A percentile compares a stretch with the other conserved stretches of the same genome.
These are phyloP conservation scores for Himantopus leucocephalus DNA, from an alignment of 2,113 vertebrate genomes.

Conservation along the genomic window DNA sequence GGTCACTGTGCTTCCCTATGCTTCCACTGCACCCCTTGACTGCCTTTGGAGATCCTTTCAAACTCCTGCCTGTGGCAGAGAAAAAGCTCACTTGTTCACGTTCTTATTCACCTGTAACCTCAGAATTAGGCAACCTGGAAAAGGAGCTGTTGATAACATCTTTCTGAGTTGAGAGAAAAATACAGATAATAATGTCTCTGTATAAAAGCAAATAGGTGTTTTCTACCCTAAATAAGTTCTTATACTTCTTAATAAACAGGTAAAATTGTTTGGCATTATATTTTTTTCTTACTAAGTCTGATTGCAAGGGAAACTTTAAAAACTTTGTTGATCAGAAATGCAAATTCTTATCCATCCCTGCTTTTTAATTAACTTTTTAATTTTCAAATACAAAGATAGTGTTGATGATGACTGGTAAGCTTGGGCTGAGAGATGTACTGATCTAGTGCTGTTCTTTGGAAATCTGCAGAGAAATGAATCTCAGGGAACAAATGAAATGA, in stretches of 20 bases:
- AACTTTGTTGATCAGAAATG: constrained; percentile 73
- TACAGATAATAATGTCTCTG: neutral
- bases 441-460: constrained; percentile 67
- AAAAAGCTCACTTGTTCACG: neutral
- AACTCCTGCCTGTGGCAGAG: neutral
- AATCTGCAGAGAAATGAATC: constrained; percentile 68
- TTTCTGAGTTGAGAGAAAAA: constrained; percentile 2
- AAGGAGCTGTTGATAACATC: neutral
- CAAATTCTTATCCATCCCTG: constrained; percentile 64
- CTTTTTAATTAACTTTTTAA: constrained; percentile 75
- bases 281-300: neutral
- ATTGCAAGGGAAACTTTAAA: constrained; percentile 47
- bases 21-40: neutral
- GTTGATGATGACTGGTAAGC: constrained; percentile 70
- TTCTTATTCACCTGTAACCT: constrained; percentile 22
- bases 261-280: neutral
- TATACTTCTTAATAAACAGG: neutral
- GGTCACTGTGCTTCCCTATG: neutral
- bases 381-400: constrained; percentile 73
- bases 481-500: constrained; percentile 71
- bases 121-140: neutral
- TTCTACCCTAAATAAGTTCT: neutral
- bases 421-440: constrained; percentile 65
- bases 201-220: neutral
- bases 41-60: neutral